Percentiles rank a stretch among this genome's conserved stretches.
phyloP scores from a whole-genome alignment of 2,888 invertebrate species.

The Pelosia muscerda region DNA sequence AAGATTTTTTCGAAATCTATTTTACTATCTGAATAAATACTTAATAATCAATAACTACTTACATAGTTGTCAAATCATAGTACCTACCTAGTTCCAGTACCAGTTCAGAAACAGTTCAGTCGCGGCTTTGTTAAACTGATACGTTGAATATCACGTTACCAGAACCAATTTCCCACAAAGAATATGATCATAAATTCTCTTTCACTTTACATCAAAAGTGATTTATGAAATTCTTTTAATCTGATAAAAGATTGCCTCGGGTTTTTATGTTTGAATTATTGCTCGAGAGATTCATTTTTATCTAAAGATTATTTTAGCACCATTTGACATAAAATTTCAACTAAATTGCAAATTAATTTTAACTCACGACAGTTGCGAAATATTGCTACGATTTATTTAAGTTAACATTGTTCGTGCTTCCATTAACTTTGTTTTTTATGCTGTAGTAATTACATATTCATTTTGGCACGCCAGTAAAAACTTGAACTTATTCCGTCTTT shows the following conservation, averaged over 20 bases:
- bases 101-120: neutral
- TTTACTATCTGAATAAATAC: no score
- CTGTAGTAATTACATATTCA: neutral
- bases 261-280: constrained; percentile 52
- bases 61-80: neutral
- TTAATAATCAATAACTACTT: neutral
- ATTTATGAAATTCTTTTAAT: constrained; percentile 53
- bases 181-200: constrained; percentile 49
- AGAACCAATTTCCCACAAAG: constrained; percentile 40
- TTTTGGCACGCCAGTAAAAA: neutral
- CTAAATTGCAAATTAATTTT: neutral
- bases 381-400: constrained; percentile 1
- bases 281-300: constrained; percentile 32
- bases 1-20: no score
- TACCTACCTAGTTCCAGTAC: no score
- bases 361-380: neutral
- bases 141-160: constrained; percentile 34
- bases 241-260: constrained; percentile 49
- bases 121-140: constrained; percentile 29
- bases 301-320: constrained; percentile 35
- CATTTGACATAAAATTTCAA: constrained; percentile 14
- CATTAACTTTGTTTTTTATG: neutral
- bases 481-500: neutral
- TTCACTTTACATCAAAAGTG: constrained; percentile 40
- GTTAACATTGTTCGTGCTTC: neutral